Evolutionary conservation across 2,888 invertebrate genomes (phyloP), one percentile per base, ranked within the genome.

Genomic region (Sminthurinus aureus): DNA sequence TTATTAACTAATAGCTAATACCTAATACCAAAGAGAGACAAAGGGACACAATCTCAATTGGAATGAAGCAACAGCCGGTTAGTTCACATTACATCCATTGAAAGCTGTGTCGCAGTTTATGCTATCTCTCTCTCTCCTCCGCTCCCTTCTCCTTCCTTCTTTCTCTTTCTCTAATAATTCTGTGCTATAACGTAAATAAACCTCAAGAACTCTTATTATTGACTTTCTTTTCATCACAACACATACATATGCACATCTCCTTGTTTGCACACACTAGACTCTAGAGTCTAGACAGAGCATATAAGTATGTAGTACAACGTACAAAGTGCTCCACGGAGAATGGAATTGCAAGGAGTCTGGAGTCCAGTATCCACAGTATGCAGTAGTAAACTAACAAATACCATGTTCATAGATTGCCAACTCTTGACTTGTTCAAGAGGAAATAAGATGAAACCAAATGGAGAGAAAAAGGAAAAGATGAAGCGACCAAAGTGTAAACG

Each of bases 81-180:
- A 67, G 67, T 67, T 67, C 67, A 67, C 67, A 67, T 67, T 67
- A 67, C 67, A 67, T 67, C 67, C n/a, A 67, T 67, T 67, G 12
- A 67, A n/a, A 12, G 67, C 67, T 3, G n/a, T 22, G n/a, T 20
- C 20, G n/a, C 67, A 11, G n/a, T 22, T 67, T 20, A 67, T 67
- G n/a, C n/a, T 67, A n/a, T 20, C 6, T 67, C n/a, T 20, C 64
- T 18, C 64, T 67, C 8, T 67, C 38, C 38, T 38, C 38, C 38
- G 1, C 38, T 38, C 38, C 38, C 38, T 4, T 38, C 38, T 38
- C 6, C 38, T 38, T 38, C 38, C 38, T 38, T 38, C 38, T 38
- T 6, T 6, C 6, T 6, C 3, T 38, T 6, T 38, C 38, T 38
- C 38, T 38, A 38, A 38, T 38, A 38, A 4, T 38, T 38, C 38